Base-by-base conservation (phyloP, 2,797 vertebrate species). In the Chaenodraco wilsoni region DNA sequence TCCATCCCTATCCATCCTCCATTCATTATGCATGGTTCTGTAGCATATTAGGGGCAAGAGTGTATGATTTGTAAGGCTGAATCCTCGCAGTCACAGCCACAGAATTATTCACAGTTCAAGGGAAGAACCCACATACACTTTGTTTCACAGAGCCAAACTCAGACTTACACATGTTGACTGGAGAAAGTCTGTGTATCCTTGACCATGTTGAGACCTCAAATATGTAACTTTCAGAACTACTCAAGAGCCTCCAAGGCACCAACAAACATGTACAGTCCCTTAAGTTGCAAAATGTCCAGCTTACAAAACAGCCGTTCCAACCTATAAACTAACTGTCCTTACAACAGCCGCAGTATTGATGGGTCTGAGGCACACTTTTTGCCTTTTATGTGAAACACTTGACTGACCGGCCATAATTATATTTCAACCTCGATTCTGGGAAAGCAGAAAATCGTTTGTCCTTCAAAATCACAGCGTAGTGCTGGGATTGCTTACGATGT, bases 11-110 rank as follows among this genome's bases (percentile, higher is more conserved):
- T 69, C 70, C 48, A 51, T 59, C 62, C 71, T 43, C 61, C 66
- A 78, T 87, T 88, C 81, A 90, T 90, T 88, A 88, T 85, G 72
- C 70, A 83, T 79, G 81, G 51, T 66, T 82, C 69, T 83, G 82
- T 83, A 65, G 70, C 82, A 73, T 73, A 79, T 84, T 69, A 76
- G 40, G 66, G 51, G 41, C 31, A 27, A 55, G 66, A 51, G 49
- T 61, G 49, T 71, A 65, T 14, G 64, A 89, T 87, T 88, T 76
- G 74, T 85, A 55, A 49, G 74, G 43, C 50, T 70, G 70, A 59
- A 46, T 12, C 72, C 64, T 72, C 1, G 2, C 72, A 66, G 51
- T 69, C 44, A 5, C 65, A 62, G 48, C 43, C 3, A 12, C 70
- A 78, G 66, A 79, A 83, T 87, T 70, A 84, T 74, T 81, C 73